Conservation (phyloP, 2,797 vertebrate genomes). For the Sebastolobus altivelis region DNA sequence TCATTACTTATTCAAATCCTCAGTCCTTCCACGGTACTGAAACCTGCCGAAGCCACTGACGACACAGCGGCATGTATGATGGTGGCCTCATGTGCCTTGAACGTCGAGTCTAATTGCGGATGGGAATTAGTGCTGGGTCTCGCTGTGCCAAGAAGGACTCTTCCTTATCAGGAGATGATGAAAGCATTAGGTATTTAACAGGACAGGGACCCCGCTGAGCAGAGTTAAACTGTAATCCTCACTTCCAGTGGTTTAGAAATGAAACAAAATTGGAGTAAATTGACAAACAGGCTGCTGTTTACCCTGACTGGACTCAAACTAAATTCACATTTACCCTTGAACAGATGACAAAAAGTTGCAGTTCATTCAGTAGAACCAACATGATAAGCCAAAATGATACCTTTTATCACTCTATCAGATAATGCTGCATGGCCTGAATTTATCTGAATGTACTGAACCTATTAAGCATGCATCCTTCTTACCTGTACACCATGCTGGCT, state of each 20-base stretch:
- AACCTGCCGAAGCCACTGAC: slow-evolving; percentile 15
- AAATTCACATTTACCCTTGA: not conserved
- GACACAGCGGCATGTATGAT: slow-evolving; percentile 11
- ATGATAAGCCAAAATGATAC: not conserved
- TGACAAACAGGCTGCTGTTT: slow-evolving; percentile 33
- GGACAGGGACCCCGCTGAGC: slow-evolving; percentile 45
- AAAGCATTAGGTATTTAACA: slow-evolving; percentile 59
- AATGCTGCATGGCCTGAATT: not conserved
- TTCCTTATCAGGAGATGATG: slow-evolving; percentile 57
- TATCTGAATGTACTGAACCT: not conserved
- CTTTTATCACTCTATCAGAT: not conserved
- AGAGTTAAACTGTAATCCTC: slow-evolving; percentile 55
- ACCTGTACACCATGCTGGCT: slow-evolving; percentile 79
- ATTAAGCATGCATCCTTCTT: slow-evolving; percentile 38
- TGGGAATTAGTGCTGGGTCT: slow-evolving; percentile 53
- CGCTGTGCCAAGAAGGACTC: slow-evolving; percentile 27
- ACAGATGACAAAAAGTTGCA: not conserved
- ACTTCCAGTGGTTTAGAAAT: slow-evolving; percentile 45
- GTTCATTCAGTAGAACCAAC: not conserved
- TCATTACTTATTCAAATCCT: slow-evolving; percentile 38
- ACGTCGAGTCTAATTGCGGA: slow-evolving; percentile 50
- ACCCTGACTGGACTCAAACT: not conserved
- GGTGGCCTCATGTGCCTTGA: slow-evolving; percentile 34
- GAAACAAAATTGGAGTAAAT: slow-evolving; percentile 23
- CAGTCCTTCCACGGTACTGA: not conserved